Conservation (phyloP, 1,140 invertebrate species). For the Octopus bimaculoides region DNA sequence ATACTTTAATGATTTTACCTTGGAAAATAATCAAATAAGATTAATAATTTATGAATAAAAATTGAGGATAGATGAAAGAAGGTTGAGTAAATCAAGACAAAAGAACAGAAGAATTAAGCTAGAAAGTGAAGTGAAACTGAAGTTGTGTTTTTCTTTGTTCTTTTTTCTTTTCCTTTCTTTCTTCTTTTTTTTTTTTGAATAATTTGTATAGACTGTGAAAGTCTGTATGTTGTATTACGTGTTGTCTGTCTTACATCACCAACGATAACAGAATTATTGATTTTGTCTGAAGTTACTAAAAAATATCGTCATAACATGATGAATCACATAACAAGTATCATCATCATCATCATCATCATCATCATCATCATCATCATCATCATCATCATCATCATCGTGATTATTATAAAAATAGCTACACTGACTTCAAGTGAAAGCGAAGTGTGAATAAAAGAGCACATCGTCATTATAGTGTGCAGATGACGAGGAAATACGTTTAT, state of each 20-base stretch:
- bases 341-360: neutral
- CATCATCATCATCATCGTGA: neutral
- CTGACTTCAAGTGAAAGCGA: neutral
- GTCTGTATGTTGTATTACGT: constrained; percentile 1
- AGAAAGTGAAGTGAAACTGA: neutral
- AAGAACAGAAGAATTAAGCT: neutral
- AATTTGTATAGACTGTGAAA: neutral
- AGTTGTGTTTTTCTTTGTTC: too few species aligned
- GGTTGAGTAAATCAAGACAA: constrained; percentile 1
- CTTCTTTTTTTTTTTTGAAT: too few species aligned
- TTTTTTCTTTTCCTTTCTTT: too few species aligned
- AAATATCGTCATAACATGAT: constrained; percentile 3
- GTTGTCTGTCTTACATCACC: constrained; percentile 1
- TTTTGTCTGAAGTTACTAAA: neutral
- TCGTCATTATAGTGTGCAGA: neutral
- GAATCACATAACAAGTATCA: neutral
- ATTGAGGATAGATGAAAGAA: neutral
- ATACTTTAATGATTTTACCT: constrained; percentile 3
- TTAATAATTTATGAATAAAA: constrained; percentile 8
- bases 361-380: neutral
- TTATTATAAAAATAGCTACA: neutral
- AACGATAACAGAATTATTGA: neutral
- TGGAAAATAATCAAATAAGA: constrained; percentile 7
- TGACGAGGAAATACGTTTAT: neutral
- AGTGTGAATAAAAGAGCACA: neutral